Base-by-base conservation (phyloP, 1,140 invertebrate species). In the Brachionus sp. region DNA sequence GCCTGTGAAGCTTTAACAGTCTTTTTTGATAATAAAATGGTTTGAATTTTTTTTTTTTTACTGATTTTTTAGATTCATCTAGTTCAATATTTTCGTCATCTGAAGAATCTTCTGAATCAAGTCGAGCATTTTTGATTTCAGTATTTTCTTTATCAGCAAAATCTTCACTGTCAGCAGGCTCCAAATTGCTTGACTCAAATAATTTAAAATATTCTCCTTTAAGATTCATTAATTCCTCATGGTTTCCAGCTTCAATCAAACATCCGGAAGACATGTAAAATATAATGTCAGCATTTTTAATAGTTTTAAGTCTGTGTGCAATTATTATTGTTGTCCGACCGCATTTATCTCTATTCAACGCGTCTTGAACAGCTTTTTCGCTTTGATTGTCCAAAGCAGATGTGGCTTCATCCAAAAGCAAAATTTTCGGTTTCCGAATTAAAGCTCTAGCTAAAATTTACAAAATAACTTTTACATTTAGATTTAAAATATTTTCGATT, bases 321-420 rank as follows among this genome's bases (percentile, higher is more conserved):
- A 91, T 90, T 1, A 89, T 88, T 46, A 91, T 86, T 13, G 88
- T 89, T 33, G 90, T 91, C 13, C 90, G 86, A 23, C 89, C 90
- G 7, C 39, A 35, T 33, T 46, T 86, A 23, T 88, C 87, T 73
- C 84, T 85, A 83, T 89, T 88, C 35, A 89, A 82, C 3, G 88
- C 88, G n/a, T n/a, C n/a, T n/a, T n/a, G n/a, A n/a, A n/a, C n/a
- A n/a, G n/a, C n/a, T n/a, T n/a, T n/a, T 89, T 96, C 95, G 86
- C 89, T 91, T 84, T 94, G 92, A 7, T 93, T 92, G 89, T 96
- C 95, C 77, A 96, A 87, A 0, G 95, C 95, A 0, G 94, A 95
- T 0, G 95, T 96, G 0, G 95, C 95, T 87, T 96, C 95, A n/a
- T n/a, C n/a, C n/a, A n/a, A n/a, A n/a, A n/a, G n/a, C n/a, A n/a